A percentile compares a stretch with the other conserved stretches of the same genome.
Evolutionary conservation across 1,140 invertebrate species (phyloP).

Genomic region (Drosophila nigrodunni): DNA sequence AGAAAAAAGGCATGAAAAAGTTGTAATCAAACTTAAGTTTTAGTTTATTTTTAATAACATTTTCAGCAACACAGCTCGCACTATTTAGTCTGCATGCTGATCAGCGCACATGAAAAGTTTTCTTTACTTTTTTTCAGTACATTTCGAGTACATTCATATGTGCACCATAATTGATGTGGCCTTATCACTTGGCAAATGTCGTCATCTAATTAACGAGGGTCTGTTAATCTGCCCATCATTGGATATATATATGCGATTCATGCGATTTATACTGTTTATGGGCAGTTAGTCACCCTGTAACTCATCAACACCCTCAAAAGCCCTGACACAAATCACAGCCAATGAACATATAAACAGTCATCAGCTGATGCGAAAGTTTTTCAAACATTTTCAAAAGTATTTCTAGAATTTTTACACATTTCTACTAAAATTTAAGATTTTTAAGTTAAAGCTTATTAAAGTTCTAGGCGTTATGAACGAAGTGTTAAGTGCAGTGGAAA

Average conservation of each 20-base stretch:
- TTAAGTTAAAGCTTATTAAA: neutral
- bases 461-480: neutral
- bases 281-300: constrained; percentile 16
- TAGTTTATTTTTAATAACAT: too few relatives aligned
- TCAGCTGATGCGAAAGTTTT: neutral
- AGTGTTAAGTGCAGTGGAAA: neutral
- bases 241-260: neutral
- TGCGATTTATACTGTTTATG: neutral
- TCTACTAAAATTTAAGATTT: neutral
- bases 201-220: constrained; percentile 46
- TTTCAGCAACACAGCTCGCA: neutral
- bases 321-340: constrained; percentile 36
- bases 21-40: too few relatives aligned
- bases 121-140: too few relatives aligned
- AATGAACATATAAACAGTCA: neutral
- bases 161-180: constrained; percentile 58
- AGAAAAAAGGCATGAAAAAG: neutral
- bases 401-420: neutral
- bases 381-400: neutral
- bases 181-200: constrained; percentile 44
- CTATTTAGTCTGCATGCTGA: too few relatives aligned
- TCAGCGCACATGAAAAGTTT: too few relatives aligned
- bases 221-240: constrained; percentile 38
- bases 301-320: neutral
- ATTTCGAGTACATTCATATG: constrained; percentile 6